Evolutionary conservation across 1,140 invertebrate species (phyloP), one percentile per base, ranked within the genome.

Genomic region (Planococcus citri): DNA sequence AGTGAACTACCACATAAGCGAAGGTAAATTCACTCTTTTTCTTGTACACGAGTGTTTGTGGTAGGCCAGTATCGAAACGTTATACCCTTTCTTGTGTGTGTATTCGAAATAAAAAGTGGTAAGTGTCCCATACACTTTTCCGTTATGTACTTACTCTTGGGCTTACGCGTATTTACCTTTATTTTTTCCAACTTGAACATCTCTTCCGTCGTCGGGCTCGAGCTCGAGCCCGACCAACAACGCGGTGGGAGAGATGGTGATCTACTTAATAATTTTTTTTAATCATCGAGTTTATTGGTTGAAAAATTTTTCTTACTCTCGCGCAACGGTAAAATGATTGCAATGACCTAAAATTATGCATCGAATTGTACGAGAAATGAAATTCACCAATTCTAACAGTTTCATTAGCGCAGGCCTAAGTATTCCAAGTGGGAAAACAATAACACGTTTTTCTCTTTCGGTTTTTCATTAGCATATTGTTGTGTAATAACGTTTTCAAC

Each of bases 1-100:
- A 64, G 60, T 64, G 60, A 64, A 64, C 60, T 64, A 64, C 25
- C 60, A 64, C 60, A 64, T 64, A 64, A 64, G 60, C 60, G 60
- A 64, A 64, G 60, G 60, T 64, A 25, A 64, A 64, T 64, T 64
- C 60, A 64, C 60, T 64, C 60, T 20, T 64, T 27, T 64, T 64
- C 60, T 64, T 22, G 22, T 27, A 64, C 21, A 25, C 17, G 25
- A 64, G 21, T 9, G 25, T 64, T 64, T 64, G 60, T 64, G 60
- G 60, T 64, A 64, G 60, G 60, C 60, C 60, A 64, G 60, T 64
- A 24, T 64, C 10, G 60, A 64, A 64, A 64, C 60, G 60, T 25
- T 64, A 24, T 64, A 2, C 60, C 22, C 22, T 64, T 25, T 21
- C 10, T 24, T 17, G 60, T 64, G 17, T 64, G 3, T 22, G 51